phyloP scores from a whole-genome alignment of 2,797 vertebrate genomes.

The Ptychobarbus kaznakovi region DNA sequence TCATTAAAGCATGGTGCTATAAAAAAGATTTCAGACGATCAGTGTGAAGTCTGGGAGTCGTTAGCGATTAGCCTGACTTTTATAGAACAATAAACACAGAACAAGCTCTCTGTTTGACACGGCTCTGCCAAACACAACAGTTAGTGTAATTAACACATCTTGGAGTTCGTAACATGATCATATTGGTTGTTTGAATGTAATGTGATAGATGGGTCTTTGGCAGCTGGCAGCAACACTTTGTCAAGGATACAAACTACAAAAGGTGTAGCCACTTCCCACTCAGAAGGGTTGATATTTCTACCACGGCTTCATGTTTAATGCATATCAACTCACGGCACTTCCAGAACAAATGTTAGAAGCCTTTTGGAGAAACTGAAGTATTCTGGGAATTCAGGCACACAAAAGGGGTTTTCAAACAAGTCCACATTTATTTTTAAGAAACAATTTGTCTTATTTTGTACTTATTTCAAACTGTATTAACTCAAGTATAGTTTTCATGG shows the following conservation, averaged over 20 bases:
- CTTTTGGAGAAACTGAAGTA: not conserved
- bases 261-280: slow-evolving; percentile 11
- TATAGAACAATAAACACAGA: slow-evolving; percentile 52
- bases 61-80: slow-evolving; percentile 45
- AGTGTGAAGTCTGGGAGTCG: slow-evolving; percentile 29
- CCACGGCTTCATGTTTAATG: slow-evolving; percentile 14
- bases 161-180: slow-evolving; percentile 16
- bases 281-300: not conserved
- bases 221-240: slow-evolving; percentile 35
- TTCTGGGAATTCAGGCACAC: not conserved
- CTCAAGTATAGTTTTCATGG: not conserved
- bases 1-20: slow-evolving; percentile 26
- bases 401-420: not conserved
- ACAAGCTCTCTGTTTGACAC: slow-evolving; percentile 24
- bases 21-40: slow-evolving; percentile 2
- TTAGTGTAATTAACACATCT: slow-evolving; percentile 49
- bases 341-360: not conserved
- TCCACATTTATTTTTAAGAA: not conserved
- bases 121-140: slow-evolving; percentile 44
- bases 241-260: slow-evolving; percentile 37
- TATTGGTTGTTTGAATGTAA: slow-evolving; percentile 37
- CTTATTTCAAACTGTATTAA: not conserved
- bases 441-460: not conserved
- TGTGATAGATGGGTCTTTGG: slow-evolving; percentile 41
- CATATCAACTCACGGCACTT: not conserved